These are phyloP conservation scores for Corapipo altera DNA, from an alignment of 2,113 vertebrate genomes.

Conservation along the genomic window DNA sequence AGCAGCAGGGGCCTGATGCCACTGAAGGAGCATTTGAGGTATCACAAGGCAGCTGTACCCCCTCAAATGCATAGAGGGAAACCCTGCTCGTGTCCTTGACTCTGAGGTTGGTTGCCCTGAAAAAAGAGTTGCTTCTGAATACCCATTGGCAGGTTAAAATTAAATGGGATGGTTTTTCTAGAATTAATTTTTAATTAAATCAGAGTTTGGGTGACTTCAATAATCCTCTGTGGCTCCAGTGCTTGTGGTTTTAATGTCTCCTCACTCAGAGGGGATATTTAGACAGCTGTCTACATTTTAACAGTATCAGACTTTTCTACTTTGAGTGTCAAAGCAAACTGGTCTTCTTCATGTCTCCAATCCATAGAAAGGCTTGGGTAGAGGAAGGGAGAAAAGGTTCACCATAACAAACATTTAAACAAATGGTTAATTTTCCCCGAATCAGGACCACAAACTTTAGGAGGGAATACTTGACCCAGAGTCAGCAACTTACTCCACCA, in stretches of 20 bases:
- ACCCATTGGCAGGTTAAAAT: neutral
- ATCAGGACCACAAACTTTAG: neutral
- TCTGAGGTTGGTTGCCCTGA: neutral
- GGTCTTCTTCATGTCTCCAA: accelerated
- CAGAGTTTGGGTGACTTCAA: neutral
- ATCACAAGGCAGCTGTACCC: neutral
- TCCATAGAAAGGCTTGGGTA: neutral
- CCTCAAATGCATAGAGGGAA: neutral
- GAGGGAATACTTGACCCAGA: neutral
- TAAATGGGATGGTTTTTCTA: neutral
- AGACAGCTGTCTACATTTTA: neutral
- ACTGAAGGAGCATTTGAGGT: neutral
- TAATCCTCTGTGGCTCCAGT: neutral
- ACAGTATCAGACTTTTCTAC: neutral
- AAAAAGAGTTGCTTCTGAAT: neutral
- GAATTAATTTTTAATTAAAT: neutral
- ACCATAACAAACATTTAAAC: neutral
- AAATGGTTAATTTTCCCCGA: neutral
- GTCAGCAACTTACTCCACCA: constrained; percentile 34
- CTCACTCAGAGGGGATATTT: neutral
- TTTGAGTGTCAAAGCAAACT: neutral
- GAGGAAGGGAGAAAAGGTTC: neutral
- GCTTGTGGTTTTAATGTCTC: neutral
- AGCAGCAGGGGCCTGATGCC: neutral
- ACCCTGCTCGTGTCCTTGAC: neutral